A percentile compares a stretch with the other conserved stretches of the same genome.
Evolutionary conservation across 2,888 invertebrate genomes (phyloP).

Genomic region (Ennomos erosarius): DNA sequence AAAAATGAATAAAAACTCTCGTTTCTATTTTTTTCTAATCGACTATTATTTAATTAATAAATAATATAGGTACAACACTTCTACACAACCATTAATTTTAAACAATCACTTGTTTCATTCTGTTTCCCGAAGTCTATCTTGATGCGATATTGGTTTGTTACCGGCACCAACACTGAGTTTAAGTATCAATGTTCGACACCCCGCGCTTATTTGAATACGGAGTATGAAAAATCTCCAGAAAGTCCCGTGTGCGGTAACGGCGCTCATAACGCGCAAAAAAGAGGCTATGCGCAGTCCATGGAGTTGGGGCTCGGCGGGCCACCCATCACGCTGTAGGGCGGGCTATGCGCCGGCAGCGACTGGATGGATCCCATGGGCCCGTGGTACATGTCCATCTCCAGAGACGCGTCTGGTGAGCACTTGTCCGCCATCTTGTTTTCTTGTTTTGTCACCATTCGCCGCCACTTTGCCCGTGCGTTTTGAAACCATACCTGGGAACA

Average conservation of each 20-base stretch:
- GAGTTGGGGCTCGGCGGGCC: constrained; percentile 89
- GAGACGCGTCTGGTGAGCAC: constrained; percentile 87
- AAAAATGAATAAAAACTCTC: constrained; percentile 8
- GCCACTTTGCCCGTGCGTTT: constrained; percentile 97
- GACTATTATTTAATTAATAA: constrained; percentile 14
- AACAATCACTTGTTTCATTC: constrained; percentile 31
- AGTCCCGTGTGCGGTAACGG: constrained; percentile 14
- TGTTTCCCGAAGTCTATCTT: constrained; percentile 1
- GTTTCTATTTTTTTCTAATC: constrained; percentile 13
- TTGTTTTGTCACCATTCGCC: constrained; percentile 93
- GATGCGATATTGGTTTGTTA: not conserved
- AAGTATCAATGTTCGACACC: constrained; percentile 3
- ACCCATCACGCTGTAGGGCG: constrained; percentile 88
- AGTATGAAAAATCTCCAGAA: constrained; percentile 11
- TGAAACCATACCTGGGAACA: constrained; percentile 96
- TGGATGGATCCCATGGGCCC: constrained; percentile 88
- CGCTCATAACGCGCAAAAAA: constrained; percentile 77
- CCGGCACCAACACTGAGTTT: constrained; percentile 8
- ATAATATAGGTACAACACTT: constrained; percentile 24
- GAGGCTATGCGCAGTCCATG: constrained; percentile 89
- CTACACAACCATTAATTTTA: constrained; percentile 32
- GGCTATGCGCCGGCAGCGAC: constrained; percentile 89
- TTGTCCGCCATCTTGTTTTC: constrained; percentile 90
- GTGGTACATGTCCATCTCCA: constrained; percentile 87
- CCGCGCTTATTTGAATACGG: constrained; percentile 6